phyloP scores from a whole-genome alignment of 2,888 invertebrate species.

The Penaeus monodon region DNA sequence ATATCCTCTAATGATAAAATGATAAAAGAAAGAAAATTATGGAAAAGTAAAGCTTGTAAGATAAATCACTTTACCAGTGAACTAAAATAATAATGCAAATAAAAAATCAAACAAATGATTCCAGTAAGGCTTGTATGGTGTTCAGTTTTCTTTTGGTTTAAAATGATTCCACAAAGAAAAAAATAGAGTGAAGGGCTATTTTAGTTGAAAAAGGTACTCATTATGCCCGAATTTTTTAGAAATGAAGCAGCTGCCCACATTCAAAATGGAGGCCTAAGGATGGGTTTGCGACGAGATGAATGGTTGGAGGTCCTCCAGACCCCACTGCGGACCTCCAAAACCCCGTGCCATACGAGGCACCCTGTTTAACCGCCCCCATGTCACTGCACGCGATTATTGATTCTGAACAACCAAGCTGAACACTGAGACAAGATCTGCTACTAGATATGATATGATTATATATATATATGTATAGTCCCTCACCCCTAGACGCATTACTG shows the following conservation, averaged over 20 bases:
- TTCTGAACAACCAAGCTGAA: slow-evolving; percentile 36
- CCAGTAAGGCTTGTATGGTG: too few species aligned
- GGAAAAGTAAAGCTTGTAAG: too few species aligned
- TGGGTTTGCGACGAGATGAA: slow-evolving; percentile 62
- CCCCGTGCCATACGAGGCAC: slow-evolving; percentile 56
- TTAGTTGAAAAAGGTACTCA: neutral
- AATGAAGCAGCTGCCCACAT: slow-evolving; percentile 65
- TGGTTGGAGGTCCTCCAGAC: slow-evolving; percentile 58
- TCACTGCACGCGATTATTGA: slow-evolving; percentile 29
- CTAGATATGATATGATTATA: neutral
- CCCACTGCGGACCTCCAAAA: slow-evolving; percentile 41
- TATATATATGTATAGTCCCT: too few species aligned
- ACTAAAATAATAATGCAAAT: too few species aligned
- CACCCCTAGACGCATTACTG: too few species aligned
- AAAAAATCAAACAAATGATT: too few species aligned
- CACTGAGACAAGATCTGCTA: slow-evolving; percentile 42
- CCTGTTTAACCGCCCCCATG: slow-evolving; percentile 38
- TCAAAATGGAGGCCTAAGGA: slow-evolving; percentile 65
- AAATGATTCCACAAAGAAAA: neutral
- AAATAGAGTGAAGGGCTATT: neutral
- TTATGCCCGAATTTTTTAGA: slow-evolving; percentile 45
- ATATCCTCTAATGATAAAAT: too few species aligned
- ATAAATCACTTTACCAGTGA: too few species aligned
- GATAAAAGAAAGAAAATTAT: too few species aligned
- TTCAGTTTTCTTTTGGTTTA: too few species aligned